Conservation (phyloP, 2,888 invertebrate species). For the Trisateles emortualis region DNA sequence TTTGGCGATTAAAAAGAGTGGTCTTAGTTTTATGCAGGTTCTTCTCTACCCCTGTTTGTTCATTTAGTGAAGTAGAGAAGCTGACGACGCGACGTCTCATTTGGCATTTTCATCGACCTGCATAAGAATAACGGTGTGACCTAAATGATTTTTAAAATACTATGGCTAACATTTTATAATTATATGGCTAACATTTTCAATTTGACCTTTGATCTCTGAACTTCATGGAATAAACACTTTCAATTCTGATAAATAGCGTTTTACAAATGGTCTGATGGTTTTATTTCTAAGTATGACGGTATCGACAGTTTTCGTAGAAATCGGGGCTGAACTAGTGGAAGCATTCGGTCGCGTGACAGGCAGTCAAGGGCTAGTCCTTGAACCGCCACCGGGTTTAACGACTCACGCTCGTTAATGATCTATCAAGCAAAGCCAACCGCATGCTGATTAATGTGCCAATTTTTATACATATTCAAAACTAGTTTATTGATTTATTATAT, state of each 20-base stretch:
- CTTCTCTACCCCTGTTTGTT: too few species aligned
- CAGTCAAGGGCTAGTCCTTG: conserved; percentile 54
- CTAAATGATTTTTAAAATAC: too few species aligned
- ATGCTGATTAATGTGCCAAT: conserved; percentile 13
- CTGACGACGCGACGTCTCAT: too few species aligned
- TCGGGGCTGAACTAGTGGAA: conserved; percentile 49
- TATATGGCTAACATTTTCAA: background rate
- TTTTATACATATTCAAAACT: background rate
- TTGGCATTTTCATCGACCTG: too few species aligned
- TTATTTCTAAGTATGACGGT: conserved; percentile 48
- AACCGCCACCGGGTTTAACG: conserved; percentile 52
- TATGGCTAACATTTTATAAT: too few species aligned
- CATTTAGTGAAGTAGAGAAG: too few species aligned
- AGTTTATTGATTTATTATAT: background rate
- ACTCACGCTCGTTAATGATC: conserved; percentile 38
- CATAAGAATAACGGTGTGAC: too few species aligned
- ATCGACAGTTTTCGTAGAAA: conserved; percentile 50
- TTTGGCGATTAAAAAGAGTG: too few species aligned
- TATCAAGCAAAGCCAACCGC: conserved; percentile 25
- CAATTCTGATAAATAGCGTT: conserved; percentile 22
- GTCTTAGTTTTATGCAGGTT: too few species aligned
- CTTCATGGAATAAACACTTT: conserved; percentile 5
- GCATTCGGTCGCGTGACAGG: conserved; percentile 50
- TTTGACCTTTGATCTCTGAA: background rate
- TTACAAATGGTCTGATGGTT: conserved; percentile 26